phyloP scores from a whole-genome alignment of 2,797 vertebrate genomes.

The Manis pentadactyla region DNA sequence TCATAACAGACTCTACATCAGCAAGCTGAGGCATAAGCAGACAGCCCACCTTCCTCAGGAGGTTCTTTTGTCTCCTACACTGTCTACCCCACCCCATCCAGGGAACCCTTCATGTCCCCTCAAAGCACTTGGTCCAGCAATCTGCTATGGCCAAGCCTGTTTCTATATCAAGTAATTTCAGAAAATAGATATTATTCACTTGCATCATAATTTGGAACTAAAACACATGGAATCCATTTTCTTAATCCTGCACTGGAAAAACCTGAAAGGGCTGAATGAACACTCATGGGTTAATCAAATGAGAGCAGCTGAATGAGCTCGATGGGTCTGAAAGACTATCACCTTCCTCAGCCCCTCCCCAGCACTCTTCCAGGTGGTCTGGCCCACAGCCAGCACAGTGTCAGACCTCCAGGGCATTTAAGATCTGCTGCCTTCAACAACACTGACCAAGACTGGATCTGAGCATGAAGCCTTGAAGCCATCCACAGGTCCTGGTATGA shows the following conservation, averaged over 20 bases:
- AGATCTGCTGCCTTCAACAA: background rate
- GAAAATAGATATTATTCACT: constrained; percentile 6
- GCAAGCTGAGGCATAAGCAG: background rate
- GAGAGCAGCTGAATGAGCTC: background rate
- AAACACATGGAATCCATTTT: background rate
- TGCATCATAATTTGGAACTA: background rate
- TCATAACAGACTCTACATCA: background rate
- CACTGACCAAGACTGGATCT: background rate
- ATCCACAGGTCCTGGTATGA: background rate
- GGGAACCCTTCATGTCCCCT: background rate
- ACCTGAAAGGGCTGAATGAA: background rate
- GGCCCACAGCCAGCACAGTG: background rate
- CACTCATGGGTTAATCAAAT: background rate
- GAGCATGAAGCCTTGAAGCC: background rate
- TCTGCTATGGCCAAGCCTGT: background rate
- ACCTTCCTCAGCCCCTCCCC: background rate
- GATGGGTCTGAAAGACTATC: background rate
- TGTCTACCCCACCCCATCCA: background rate
- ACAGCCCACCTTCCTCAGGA: background rate
- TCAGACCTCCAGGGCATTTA: background rate
- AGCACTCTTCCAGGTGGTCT: background rate
- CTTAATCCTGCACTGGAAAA: background rate
- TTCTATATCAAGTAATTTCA: background rate
- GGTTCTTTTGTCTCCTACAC: background rate
- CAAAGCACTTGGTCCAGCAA: background rate